Base-by-base conservation (phyloP, 2,888 invertebrate genomes). In the Ornithoptera priamus region DNA sequence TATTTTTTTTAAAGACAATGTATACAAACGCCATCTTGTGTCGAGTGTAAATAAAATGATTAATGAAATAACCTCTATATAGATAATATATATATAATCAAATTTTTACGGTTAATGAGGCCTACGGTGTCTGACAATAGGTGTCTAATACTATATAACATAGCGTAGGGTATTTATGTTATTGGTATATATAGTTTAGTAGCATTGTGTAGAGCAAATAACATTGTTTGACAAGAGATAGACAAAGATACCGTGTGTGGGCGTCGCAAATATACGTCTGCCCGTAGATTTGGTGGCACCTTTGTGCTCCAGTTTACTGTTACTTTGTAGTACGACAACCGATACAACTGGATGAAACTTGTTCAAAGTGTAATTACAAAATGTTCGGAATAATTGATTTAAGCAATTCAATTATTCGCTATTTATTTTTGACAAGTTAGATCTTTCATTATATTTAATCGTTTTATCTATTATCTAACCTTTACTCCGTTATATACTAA, bases 221-320 rank as follows among this genome's bases (percentile, higher is more conserved):
- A 58, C 24, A 58, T 7, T 58, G 22, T 58, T 58, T 58, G 22
- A 58, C 15, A 22, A 22, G 24, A 24, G 46, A 46, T 50, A 46
- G 56, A 56, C 63, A 63, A 56, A 56, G 63, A 17, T 56, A n/a
- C 20, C 8, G 63, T n/a, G 53, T 56, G 63, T 56, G 63, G 56
- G 36, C 56, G 56, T 24, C 36, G 15, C 63, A 63, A 63, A 64
- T 53, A 30, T 36, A 64, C 53, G 4, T 18, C 12, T 10, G n/a
- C 24, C n/a, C 63, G 56, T 56, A 36, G 56, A 56, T 64, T 64
- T 56, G 56, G 36, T 36, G 36, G n/a, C n/a, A 18, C 56, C 36
- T 64, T 56, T 56, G 63, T 64, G 36, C 53, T 53, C 53, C 20
- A 30, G 56, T 56, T 56, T 56, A 56, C 62, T 50, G 62, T 56